Evolutionary conservation across 2,113 vertebrate genomes (phyloP).

Genomic region (Zosterops lateralis): DNA sequence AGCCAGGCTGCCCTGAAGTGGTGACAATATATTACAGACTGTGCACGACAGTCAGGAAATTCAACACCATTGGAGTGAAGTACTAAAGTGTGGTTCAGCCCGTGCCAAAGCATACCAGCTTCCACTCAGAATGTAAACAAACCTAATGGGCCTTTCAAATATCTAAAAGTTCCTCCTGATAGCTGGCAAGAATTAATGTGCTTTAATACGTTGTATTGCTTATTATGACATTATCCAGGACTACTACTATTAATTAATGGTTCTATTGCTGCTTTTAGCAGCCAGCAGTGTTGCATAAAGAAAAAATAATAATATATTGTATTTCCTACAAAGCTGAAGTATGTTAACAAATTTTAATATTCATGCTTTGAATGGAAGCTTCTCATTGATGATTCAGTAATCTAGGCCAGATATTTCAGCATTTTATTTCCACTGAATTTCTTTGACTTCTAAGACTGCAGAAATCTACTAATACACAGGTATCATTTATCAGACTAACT

Average conservation of each 20-base stretch:
- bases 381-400: background rate
- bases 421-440: background rate
- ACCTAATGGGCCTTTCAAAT: constrained; percentile 42
- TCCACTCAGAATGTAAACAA: constrained; percentile 33
- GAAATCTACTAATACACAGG: background rate
- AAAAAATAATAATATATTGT: background rate
- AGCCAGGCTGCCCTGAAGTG: background rate
- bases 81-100: background rate
- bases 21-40: background rate
- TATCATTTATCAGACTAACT: background rate
- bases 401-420: background rate
- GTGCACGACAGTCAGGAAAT: constrained; percentile 19
- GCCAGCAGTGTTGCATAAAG: background rate
- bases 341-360: background rate
- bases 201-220: constrained; percentile 6
- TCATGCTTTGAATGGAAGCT: background rate
- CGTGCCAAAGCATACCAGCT: constrained; percentile 41
- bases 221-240: constrained; percentile 41
- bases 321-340: background rate
- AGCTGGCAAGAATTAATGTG: constrained; percentile 24
- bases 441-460: background rate
- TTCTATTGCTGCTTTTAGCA: background rate
- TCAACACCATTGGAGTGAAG: constrained; percentile 47
- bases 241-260: constrained; percentile 47
- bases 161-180: constrained; percentile 20